Conservation (phyloP, 2,797 vertebrate genomes). For the Discoglossus pictus region DNA sequence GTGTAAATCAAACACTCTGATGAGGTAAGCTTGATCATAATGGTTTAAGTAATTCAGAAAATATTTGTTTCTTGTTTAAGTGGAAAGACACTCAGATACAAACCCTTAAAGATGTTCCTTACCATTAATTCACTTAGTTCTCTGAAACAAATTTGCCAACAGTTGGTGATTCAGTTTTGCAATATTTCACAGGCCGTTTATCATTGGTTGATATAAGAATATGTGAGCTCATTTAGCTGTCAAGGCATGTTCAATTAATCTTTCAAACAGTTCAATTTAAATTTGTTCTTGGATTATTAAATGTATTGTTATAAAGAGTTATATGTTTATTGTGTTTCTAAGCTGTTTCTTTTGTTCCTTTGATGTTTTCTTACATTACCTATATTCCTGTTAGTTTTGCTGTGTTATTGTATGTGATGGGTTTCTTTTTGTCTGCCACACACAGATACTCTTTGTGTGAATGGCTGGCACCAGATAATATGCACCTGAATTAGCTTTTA, state of each 20-base stretch:
- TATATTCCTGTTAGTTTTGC: constrained; percentile 24
- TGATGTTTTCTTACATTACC: constrained; percentile 39
- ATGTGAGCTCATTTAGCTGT: constrained; percentile 8
- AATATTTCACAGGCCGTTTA: too few species aligned
- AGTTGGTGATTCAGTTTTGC: too few species aligned
- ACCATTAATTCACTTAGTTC: too few species aligned
- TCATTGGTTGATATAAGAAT: not conserved
- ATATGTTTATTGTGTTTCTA: constrained; percentile 20
- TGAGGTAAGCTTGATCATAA: too few species aligned
- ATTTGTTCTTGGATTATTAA: constrained; percentile 7
- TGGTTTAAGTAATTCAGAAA: too few species aligned
- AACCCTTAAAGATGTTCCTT: too few species aligned
- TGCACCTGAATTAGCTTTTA: constrained; percentile 14
- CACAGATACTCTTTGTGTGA: constrained; percentile 30
- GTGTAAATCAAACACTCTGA: too few species aligned
- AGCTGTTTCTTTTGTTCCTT: constrained; percentile 20
- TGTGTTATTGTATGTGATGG: constrained; percentile 37
- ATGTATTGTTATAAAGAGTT: constrained; percentile 24
- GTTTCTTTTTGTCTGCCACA: constrained; percentile 31
- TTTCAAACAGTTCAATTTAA: not conserved
- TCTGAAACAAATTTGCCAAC: too few species aligned
- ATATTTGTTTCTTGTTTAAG: too few species aligned
- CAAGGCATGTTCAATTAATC: constrained; percentile 10
- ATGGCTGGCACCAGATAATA: constrained; percentile 23
- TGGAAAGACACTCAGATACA: too few species aligned